Base-by-base conservation (phyloP, 2,113 vertebrate genomes). In the Procavia capensis region DNA sequence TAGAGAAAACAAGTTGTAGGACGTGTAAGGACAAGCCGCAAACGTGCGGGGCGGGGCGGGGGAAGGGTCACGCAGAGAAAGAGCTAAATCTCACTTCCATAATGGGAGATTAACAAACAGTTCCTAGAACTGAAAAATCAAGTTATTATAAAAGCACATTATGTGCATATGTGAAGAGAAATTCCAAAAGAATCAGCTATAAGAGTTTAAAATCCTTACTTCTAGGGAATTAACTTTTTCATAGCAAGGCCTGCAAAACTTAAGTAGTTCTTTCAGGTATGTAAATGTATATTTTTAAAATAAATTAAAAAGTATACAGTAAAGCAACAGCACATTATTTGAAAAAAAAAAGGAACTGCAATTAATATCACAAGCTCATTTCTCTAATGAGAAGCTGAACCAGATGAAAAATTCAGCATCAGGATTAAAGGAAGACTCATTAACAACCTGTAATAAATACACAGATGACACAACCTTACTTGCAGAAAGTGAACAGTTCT, bases 161-260 rank as follows among this genome's bases (percentile, higher is more conserved):
- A 75, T n/a, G 85, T 78, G 90, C 59, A 90, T n/a, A 74, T 82
- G 9, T 64, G 45, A 88, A 64, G 66, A 41, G 70, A 70, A 90
- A 79, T 47, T 85, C 61, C 59, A 90, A 68, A 47, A 9, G 9
- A 79, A 79, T 78, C 39, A 90, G 47, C 14, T 54, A 0, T 25
- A 89, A 59, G 19, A 68, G 19, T 90, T 68, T 27, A 6, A 70
- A 94, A 78, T 5, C 13, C 31, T 27, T 88, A 57, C 29, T 78
- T 94, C 68, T 34, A 39, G 80, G 24, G 54, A 84, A 66, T n/a
- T 66, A 19, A 59, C 5, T 66, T 66, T 66, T 66, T n/a, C 31
- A 2, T 34, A 66, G n/a, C 14, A 66, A 66, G 25, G 39, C 39
- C 61, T 84, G 5, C 3, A 85, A 27, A 90, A 39, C 27, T 85